Percentiles rank a stretch among this genome's conserved stretches.
Conservation (phyloP, 2,113 vertebrate genomes). For the Chaetura pelagica region DNA sequence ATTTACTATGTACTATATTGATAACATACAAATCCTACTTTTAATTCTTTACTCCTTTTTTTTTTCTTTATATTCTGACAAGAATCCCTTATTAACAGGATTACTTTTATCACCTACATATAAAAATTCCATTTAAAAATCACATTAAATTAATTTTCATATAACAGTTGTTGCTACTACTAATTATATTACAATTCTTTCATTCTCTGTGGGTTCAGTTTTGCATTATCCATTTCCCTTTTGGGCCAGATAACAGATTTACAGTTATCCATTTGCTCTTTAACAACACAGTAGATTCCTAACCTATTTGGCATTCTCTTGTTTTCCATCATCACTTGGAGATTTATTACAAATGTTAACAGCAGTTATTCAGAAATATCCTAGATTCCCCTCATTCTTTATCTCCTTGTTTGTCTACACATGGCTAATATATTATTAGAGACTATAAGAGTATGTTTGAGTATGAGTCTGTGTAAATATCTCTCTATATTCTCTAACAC, state of each 20-base stretch:
- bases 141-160: neutral
- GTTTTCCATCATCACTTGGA: constrained; percentile 33
- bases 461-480: neutral
- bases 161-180: neutral
- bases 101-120: neutral
- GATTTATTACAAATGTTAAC: constrained; percentile 48
- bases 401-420: constrained; percentile 36
- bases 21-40: neutral
- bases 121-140: neutral
- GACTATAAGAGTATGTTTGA: neutral
- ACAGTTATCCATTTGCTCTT: constrained; percentile 34
- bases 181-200: neutral
- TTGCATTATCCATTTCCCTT: neutral
- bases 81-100: neutral
- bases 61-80: neutral
- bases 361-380: constrained; percentile 26
- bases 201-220: neutral
- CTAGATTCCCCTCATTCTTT: constrained; percentile 22
- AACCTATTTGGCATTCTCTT: constrained; percentile 43
- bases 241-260: constrained; percentile 56
- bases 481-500: neutral
- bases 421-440: neutral
- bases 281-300: neutral
- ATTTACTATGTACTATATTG: neutral
- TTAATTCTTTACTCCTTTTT: neutral